Evolutionary conservation across 2,797 vertebrate genomes (phyloP), one percentile per base, ranked within the genome.

Genomic region (Muraenolepis orangiensis): DNA sequence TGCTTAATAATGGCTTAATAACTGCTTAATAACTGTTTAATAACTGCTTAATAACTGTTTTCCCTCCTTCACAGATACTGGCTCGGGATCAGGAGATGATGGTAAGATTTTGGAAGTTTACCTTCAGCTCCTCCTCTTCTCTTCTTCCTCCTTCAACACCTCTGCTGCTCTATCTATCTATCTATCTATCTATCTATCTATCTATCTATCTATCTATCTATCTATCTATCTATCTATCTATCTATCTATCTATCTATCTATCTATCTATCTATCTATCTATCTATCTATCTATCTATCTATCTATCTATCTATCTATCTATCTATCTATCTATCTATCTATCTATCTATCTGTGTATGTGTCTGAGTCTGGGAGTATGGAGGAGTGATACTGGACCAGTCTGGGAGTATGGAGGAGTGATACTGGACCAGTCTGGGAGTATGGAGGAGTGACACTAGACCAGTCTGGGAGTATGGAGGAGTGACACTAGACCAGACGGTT

Each of bases 41-140:
- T 34, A 71, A 12, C 69, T 84, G 80, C 67, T 87, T 89, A 90
- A 87, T 85, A 82, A 82, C 72, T 82, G 72, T 77, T 78, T 90
- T 85, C 78, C 90, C 91, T 87, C 82, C 85, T 88, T 89, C 87
- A 78, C 94, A 99, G 97, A 98, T 93, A 94, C 95, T 6, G 96
- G 96, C 82, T 99, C 97, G 71, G 97, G 97, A 93, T 99, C 97
- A 85, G 97, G 97, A 89, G 96, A 97, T 14, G 96, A 96, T 92
- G 97, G 97, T 99, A 97, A 93, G 95, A 90, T 86, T 83, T 76
- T 78, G n/a, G n/a, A n/a, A n/a, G n/a, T 76, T 78, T 74, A 66
- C 81, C 70, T 66, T 79, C 10, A 11, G 32, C 36, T 23, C 66
- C 23, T 29, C 51, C 61, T 26, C 64, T 77, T 20, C 28, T 31